Evolutionary conservation across 1,140 invertebrate species (phyloP).

Genomic region (Drosophila nigromelanica): DNA sequence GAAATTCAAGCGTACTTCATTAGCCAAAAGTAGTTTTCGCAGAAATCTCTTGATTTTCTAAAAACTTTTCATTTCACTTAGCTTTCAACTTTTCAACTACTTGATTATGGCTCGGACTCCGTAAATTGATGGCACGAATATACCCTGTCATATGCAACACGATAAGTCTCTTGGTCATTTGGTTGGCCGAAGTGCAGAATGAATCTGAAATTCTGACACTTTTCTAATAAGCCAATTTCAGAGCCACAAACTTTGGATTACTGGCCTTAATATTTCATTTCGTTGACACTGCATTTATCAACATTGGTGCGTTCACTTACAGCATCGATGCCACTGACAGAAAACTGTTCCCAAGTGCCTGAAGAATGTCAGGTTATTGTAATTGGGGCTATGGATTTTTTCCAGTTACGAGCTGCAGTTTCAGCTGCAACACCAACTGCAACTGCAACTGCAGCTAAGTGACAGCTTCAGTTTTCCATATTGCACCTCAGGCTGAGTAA

Average conservation of each 20-base stretch:
- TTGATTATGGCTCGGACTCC: background rate
- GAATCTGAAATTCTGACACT: slow-evolving; percentile 32
- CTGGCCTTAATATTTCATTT: slow-evolving; percentile 46
- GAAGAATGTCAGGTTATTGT: slow-evolving; percentile 32
- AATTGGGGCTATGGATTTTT: slow-evolving; percentile 23
- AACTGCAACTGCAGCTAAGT: slow-evolving; percentile 6
- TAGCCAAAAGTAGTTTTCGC: slow-evolving; percentile 38
- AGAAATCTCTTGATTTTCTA: slow-evolving; percentile 10
- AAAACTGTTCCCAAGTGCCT: slow-evolving; percentile 17
- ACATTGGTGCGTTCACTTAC: slow-evolving; percentile 12
- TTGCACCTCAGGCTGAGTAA: slow-evolving; percentile 10
- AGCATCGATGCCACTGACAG: slow-evolving; percentile 27
- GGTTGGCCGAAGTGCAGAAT: slow-evolving; percentile 1
- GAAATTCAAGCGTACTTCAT: slow-evolving; percentile 41
- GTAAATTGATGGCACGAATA: slow-evolving; percentile 15
- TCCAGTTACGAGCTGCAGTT: slow-evolving; percentile 32
- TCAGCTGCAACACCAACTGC: slow-evolving; percentile 10
- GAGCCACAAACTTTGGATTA: slow-evolving; percentile 5
- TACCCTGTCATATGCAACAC: slow-evolving; percentile 53
- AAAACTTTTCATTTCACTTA: slow-evolving; percentile 9
- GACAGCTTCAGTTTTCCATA: background rate
- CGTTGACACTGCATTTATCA: slow-evolving; percentile 54
- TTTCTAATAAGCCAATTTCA: slow-evolving; percentile 41
- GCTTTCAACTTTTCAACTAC: slow-evolving; percentile 8
- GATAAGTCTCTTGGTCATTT: slow-evolving; percentile 39